Conservation (phyloP, 2,113 vertebrate species). For the Pontoporia blainvillei region DNA sequence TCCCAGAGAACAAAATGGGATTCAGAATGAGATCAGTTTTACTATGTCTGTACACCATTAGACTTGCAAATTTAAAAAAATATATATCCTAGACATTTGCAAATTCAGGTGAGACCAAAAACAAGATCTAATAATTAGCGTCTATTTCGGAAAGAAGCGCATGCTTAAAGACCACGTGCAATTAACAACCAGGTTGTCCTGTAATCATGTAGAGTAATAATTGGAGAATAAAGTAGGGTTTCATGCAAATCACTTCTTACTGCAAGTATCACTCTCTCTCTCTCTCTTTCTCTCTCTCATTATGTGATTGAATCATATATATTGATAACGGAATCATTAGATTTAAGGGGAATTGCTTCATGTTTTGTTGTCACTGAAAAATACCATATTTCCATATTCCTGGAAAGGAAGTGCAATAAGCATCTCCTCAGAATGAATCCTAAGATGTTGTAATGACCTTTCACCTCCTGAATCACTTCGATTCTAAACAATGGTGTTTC, state of each 20-base stretch:
- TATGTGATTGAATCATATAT: background rate
- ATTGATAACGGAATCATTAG: background rate
- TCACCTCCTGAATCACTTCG: background rate
- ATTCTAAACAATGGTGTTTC: slow-evolving; percentile 8
- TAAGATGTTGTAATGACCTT: background rate
- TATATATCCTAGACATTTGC: slow-evolving; percentile 80
- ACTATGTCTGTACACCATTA: slow-evolving; percentile 80
- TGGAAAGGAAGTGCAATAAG: background rate
- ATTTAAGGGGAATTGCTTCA: background rate
- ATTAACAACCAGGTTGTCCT: slow-evolving; percentile 84
- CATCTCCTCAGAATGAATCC: background rate
- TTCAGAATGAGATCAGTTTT: slow-evolving; percentile 85
- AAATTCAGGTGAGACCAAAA: slow-evolving; percentile 83
- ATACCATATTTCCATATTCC: background rate
- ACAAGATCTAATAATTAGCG: slow-evolving; percentile 87
- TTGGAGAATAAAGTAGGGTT: slow-evolving; percentile 69
- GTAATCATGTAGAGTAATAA: slow-evolving; percentile 83
- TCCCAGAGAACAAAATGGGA: slow-evolving; percentile 36
- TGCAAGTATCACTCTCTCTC: slow-evolving; percentile 59
- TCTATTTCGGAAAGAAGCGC: slow-evolving; percentile 86
- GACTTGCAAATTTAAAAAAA: slow-evolving; percentile 85
- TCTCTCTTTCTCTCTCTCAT: background rate
- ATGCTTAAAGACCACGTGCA: slow-evolving; percentile 84
- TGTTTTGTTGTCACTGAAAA: background rate
- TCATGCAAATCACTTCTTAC: slow-evolving; percentile 82